phyloP scores from a whole-genome alignment of 1,140 invertebrate species.

The Fopius arisanus region DNA sequence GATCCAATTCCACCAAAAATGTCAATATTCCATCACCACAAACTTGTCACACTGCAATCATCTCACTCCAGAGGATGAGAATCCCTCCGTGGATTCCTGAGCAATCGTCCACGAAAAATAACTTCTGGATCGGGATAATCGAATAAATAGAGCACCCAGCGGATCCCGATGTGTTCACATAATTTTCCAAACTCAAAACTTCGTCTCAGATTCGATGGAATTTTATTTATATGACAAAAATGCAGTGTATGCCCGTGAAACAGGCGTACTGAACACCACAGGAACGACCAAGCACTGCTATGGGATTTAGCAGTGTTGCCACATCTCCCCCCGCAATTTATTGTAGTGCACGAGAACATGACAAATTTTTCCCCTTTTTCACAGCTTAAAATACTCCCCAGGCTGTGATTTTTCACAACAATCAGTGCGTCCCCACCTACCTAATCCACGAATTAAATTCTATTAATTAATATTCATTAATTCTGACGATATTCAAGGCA shows the following conservation, averaged over 20 bases:
- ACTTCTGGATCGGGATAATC: too few species aligned
- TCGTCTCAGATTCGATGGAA: background rate
- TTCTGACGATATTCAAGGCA: slow-evolving; percentile 47
- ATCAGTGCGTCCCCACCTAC: background rate
- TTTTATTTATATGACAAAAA: background rate
- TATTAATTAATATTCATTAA: background rate
- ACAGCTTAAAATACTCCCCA: background rate
- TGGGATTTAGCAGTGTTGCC: background rate
- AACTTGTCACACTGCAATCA: background rate
- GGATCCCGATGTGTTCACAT: background rate
- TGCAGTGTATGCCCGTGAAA: background rate
- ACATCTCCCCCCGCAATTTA: background rate
- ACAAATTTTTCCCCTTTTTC: background rate
- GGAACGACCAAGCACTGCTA: background rate
- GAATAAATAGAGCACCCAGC: background rate
- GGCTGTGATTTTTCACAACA: slow-evolving; percentile 1
- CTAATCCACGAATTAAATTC: background rate
- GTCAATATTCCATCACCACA: too few species aligned
- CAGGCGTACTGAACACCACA: background rate
- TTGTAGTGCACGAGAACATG: background rate
- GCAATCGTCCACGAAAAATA: too few species aligned
- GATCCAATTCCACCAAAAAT: too few species aligned
- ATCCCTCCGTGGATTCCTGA: background rate
- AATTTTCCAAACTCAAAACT: background rate
- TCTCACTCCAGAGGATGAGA: background rate